Evolutionary conservation across 2,797 vertebrate genomes (phyloP).

Genomic region (Meriones psammophilus): DNA sequence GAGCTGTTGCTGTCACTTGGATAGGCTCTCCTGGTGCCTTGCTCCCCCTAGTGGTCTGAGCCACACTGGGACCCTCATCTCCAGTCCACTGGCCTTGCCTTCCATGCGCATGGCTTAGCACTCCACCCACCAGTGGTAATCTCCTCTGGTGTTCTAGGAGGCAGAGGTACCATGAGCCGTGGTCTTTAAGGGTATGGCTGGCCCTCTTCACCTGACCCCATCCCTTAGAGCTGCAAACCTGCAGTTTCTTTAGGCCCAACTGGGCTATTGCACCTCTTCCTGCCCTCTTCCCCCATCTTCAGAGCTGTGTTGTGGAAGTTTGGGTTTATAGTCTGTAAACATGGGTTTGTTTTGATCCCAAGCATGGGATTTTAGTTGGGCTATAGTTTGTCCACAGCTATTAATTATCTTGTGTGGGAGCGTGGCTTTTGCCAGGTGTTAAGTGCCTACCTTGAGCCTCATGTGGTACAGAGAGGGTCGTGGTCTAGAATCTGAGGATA

Average conservation of each 20-base stretch:
- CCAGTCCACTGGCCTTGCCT: not conserved
- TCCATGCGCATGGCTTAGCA: not conserved
- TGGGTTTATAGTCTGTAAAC: no score
- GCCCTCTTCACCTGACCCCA: not conserved
- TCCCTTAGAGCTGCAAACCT: not conserved
- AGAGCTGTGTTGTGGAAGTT: no score
- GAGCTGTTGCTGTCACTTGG: not conserved
- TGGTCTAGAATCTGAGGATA: no score
- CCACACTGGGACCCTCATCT: not conserved
- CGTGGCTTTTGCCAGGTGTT: no score
- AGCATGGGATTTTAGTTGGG: no score
- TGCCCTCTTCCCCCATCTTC: not conserved
- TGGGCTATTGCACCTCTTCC: not conserved
- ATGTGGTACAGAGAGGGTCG: no score
- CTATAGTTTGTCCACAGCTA: no score
- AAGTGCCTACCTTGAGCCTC: no score
- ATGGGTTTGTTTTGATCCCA: no score
- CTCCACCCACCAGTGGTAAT: not conserved
- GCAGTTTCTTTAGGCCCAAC: not conserved
- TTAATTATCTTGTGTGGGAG: no score
- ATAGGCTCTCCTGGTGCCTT: not conserved
- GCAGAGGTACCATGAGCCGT: not conserved
- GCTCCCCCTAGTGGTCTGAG: not conserved
- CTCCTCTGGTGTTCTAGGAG: not conserved
- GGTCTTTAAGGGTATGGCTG: not conserved